A percentile compares a stretch with the other conserved stretches of the same genome.
phyloP scores from a whole-genome alignment of 2,797 vertebrate genomes.

The Liasis olivaceus region DNA sequence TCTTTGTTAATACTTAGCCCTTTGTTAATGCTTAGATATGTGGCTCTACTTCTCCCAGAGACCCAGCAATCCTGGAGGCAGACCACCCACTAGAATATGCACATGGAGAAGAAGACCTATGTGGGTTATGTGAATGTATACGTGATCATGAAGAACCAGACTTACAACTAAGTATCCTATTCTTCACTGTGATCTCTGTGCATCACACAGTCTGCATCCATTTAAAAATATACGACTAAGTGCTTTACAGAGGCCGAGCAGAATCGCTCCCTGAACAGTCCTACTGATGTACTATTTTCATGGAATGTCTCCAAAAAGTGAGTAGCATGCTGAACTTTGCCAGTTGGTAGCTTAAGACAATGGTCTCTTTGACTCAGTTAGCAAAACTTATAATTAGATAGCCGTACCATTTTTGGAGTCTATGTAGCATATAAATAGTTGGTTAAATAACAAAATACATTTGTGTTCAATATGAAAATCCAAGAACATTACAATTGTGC shows the following conservation, averaged over 20 bases:
- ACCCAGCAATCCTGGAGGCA: neutral
- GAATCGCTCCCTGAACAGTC: neutral
- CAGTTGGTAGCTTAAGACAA: neutral
- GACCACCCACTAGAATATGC: neutral
- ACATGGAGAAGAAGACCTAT: neutral
- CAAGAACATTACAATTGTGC: neutral
- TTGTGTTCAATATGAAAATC: neutral
- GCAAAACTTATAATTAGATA: neutral
- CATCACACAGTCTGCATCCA: neutral
- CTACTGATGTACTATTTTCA: neutral
- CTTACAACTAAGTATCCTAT: neutral
- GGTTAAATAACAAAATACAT: neutral
- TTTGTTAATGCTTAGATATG: neutral
- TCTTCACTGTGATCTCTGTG: neutral
- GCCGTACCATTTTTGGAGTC: neutral
- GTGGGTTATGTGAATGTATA: neutral
- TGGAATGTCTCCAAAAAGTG: neutral
- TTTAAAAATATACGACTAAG: neutral
- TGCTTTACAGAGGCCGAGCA: neutral
- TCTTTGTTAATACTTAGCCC: neutral
- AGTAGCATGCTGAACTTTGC: neutral
- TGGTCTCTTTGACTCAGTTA: neutral
- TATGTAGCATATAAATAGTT: neutral
- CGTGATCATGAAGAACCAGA: neutral
- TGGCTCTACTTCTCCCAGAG: neutral